Base-by-base conservation (phyloP, 1,140 invertebrate genomes). In the Neotoxoptera formosana region DNA sequence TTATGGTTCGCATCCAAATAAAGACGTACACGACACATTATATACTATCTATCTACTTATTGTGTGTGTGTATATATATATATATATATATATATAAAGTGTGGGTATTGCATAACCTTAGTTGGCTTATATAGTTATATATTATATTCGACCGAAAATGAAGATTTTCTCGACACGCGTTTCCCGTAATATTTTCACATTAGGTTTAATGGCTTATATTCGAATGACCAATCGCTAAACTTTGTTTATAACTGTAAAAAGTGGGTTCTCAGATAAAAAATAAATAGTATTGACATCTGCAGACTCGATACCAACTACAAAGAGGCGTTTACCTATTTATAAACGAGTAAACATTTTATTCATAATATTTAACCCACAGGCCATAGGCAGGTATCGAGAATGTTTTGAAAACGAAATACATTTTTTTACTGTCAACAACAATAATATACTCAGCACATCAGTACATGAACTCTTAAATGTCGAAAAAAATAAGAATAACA, bases 1-100 rank as follows among this genome's bases (percentile, higher is more conserved):
- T 92, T 84, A 51, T 48, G 45, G 91, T 83, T 53, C 67, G 47
- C 76, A 60, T 84, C 91, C 91, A 92, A 92, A 92, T 92, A 92
- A 92, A 92, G 91, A 92, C 88, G 51, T 60, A 60, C 88, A 60
- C 88, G 88, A 90, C 53, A 90, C 53, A 41, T 30, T 30, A 67
- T n/a, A 67, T 11, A 60, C 56, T 60, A 30, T 60, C 60, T 60
- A 30, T 60, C 47, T 48, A 48, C 14, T 14, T n/a, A n/a, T n/a
- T 51, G 17, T 51, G 11, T 51, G 2, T 14, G 14, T 17, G 17
- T 48, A 0, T 48, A 48, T 48, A 48, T 17, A 48, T 47, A 47
- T 47, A 4, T 60, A 60, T 60, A 60, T 2, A 41, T 67, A 30
- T 67, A n/a, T n/a, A n/a, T 51, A 17, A 7, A 34, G 87, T 88